Percentiles rank a stretch among this genome's conserved stretches.
These are phyloP conservation scores for Drosophila erecta DNA, from an alignment of 1,140 invertebrate genomes.

Conservation along the genomic window DNA sequence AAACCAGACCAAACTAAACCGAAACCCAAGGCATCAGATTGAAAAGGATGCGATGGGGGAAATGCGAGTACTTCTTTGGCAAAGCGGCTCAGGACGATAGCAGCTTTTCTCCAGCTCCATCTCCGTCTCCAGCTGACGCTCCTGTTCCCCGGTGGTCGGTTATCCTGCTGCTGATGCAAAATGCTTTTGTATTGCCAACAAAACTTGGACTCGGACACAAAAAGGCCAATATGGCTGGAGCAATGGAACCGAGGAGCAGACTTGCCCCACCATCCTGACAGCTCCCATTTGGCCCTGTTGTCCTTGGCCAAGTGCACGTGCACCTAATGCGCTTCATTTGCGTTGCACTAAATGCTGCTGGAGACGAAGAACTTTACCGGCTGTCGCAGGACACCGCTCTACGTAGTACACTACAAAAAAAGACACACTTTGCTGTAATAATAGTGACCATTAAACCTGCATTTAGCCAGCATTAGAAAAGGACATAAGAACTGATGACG, in stretches of 20 bases:
- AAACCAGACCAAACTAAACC: slow-evolving; percentile 37
- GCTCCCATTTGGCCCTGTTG: slow-evolving; percentile 31
- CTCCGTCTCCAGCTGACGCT: background rate
- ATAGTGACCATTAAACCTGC: background rate
- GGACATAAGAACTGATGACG: background rate
- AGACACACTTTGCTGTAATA: too few species aligned
- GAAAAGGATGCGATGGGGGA: slow-evolving; percentile 13
- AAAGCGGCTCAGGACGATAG: slow-evolving; percentile 52
- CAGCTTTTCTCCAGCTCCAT: slow-evolving; percentile 30
- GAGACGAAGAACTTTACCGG: slow-evolving; percentile 25
- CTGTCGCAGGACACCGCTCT: slow-evolving; percentile 16
- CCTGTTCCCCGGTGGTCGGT: slow-evolving; percentile 50
- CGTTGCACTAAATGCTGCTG: slow-evolving; percentile 70
- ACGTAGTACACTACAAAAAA: slow-evolving; percentile 36
- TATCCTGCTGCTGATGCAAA: slow-evolving; percentile 69
- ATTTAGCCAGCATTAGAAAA: too few species aligned
- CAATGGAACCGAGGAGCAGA: slow-evolving; percentile 16
- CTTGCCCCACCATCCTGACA: slow-evolving; percentile 9
- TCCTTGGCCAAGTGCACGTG: slow-evolving; percentile 48
- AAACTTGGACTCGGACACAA: slow-evolving; percentile 50
- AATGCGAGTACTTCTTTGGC: slow-evolving; percentile 7
- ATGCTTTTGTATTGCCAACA: slow-evolving; percentile 82
- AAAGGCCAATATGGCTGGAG: slow-evolving; percentile 34
- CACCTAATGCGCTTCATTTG: slow-evolving; percentile 82
- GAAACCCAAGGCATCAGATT: slow-evolving; percentile 29